Evolutionary conservation across 2,113 vertebrate genomes (phyloP).

Genomic region (Leptobrachium ailaonicum): DNA sequence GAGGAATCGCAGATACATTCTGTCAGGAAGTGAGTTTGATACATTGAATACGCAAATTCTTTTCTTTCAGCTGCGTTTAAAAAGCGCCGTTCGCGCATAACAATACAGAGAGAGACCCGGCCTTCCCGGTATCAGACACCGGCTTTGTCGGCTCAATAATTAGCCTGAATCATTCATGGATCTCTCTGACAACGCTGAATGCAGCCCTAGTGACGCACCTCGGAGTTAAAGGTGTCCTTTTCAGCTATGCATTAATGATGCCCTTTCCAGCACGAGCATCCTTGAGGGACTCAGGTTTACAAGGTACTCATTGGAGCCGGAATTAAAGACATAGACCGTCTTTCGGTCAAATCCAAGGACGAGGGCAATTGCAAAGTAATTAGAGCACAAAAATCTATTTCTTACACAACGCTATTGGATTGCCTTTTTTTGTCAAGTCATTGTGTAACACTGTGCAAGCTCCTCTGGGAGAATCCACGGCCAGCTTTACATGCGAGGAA

Average conservation of each 20-base stretch:
- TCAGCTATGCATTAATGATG: conserved; percentile 29
- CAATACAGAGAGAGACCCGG: background rate
- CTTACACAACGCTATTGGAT: background rate
- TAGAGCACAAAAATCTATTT: background rate
- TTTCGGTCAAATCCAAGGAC: background rate
- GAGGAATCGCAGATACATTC: background rate
- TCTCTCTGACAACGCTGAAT: conserved; percentile 5
- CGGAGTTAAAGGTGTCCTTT: conserved; percentile 4
- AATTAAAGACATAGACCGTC: background rate
- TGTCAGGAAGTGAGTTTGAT: conserved; percentile 36
- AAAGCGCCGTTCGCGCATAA: conserved; percentile 11
- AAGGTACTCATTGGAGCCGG: background rate
- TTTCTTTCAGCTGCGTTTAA: background rate
- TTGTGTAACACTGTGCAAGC: background rate
- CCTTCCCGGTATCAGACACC: conserved; percentile 37
- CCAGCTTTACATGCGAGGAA: no score
- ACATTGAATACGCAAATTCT: conserved; percentile 27
- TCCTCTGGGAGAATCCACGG: no score
- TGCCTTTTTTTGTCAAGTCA: background rate
- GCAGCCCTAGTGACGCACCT: conserved; percentile 37
- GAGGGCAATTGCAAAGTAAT: background rate
- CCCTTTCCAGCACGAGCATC: conserved; percentile 11
- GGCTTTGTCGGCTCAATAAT: conserved; percentile 30
- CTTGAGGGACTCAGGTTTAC: background rate
- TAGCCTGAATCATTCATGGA: conserved; percentile 27